Base-by-base conservation (phyloP, 2,113 vertebrate genomes). In the Xiphophorus couchianus region DNA sequence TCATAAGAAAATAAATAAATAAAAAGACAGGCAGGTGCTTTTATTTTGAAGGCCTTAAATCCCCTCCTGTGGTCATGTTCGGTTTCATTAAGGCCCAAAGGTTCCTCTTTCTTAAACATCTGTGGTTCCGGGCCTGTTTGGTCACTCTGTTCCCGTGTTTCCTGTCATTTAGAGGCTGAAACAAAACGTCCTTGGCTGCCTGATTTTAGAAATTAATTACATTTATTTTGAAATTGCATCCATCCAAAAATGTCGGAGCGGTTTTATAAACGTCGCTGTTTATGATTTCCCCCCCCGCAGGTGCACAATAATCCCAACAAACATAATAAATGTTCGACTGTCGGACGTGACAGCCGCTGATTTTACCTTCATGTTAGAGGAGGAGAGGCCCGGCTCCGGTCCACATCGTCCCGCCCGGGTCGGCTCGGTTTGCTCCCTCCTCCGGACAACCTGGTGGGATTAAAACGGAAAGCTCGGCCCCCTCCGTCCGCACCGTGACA, bases 401-500 rank as follows among this genome's bases (percentile, higher is more conserved):
- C 28, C 75, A 37, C 87, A 85, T 89, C 83, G 82, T 76, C 76
- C 74, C n/a, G n/a, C 35, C 37, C 65, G 62, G 29, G 42, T 63
- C 4, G 60, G 64, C 75, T 63, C 15, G 82, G 69, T 13, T 81
- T 42, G 84, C 19, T 75, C 85, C 62, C 82, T 83, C 66, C 83
- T 84, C 71, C 82, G 78, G 76, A 77, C 86, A 81, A 84, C 71
- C 82, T 80, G 84, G 14, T 78, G 44, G 86, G 90, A 88, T 94
- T 91, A 92, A 65, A 71, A 66, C 80, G 54, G 86, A 78, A 80
- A 86, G 86, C 88, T 84, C 82, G 81, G 90, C 89, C 86, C 51
- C 91, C 93, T 90, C 92, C 92, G 82, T 62, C 88, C 28, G 74
- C 84, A 62, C 73, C 82, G 90, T 94, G 94, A 94, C 94, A 92